Evolutionary conservation across 2,113 vertebrate species (phyloP), one percentile per base, ranked within the genome.

Genomic region (Sebastes schlegelii): DNA sequence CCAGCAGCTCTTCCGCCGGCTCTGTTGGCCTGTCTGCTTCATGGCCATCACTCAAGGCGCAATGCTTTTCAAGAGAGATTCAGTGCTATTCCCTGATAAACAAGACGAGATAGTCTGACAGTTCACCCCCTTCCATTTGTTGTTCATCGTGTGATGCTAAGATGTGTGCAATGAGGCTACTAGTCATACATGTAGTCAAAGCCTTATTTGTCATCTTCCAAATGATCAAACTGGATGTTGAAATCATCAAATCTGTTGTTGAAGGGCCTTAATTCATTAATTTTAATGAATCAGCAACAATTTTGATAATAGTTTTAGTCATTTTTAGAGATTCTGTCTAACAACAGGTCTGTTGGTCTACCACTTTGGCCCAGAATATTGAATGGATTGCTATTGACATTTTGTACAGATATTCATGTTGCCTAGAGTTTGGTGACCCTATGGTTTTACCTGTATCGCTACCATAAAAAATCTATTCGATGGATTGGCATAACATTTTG

Each of bases 21-120:
- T 82, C 64, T n/a, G 73, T 73, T 74, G 75, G 69, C 23, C 57
- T 75, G 73, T 88, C 51, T 82, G 81, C 77, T 85, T 82, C 86
- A 80, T 88, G 57, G 65, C 55, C 67, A 80, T 88, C 54, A 63
- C 51, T 83, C 74, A 74, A 19, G n/a, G 77, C 77, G 58, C 49
- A 21, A 23, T 2, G 74, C 48, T 73, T 82, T 81, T 80, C 48
- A 49, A 57, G 66, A 60, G 60, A 26, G 49, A 77, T 48, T 78
- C 10, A 49, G 63, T 64, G 40, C 34, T 34, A 34, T 34, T 89
- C 34, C n/a, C 40, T 79, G 14, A 54, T 63, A 14, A 89, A 79
- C 54, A 55, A 64, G 58, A 65, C 46, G 13, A 80, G 49, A 67
- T 42, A 46, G 66, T 40, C 70, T 79, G 54, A 63, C 40, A 52